A percentile compares a stretch with the other conserved stretches of the same genome.
These are phyloP conservation scores for Micrastur ruficollis DNA, from an alignment of 2,797 vertebrate genomes.

Conservation along the genomic window DNA sequence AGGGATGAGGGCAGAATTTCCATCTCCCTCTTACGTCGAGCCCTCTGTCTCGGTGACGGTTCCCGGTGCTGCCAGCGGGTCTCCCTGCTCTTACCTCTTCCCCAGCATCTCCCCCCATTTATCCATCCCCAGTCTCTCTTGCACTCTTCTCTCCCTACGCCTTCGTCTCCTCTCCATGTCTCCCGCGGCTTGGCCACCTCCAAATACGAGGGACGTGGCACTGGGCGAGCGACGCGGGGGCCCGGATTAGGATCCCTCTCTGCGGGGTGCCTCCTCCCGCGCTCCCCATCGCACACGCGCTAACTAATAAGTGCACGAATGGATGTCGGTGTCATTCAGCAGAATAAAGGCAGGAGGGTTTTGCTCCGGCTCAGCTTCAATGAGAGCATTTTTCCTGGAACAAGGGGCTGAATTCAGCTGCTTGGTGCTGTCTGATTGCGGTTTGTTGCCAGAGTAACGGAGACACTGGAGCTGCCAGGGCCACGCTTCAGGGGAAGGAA, in stretches of 20 bases:
- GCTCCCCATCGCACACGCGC: not conserved
- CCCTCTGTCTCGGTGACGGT: not conserved
- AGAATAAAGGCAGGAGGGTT: conserved; percentile 58
- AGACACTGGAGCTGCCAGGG: conserved; percentile 39
- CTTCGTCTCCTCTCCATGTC: not conserved
- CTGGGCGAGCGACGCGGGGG: accelerated
- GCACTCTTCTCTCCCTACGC: not conserved
- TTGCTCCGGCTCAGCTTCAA: conserved; percentile 53
- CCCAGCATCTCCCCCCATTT: not conserved
- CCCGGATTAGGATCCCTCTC: not conserved
- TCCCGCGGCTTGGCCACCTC: not conserved
- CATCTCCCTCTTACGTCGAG: not conserved
- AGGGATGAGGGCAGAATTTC: not conserved
- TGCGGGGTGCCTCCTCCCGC: not conserved
- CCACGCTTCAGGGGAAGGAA: not conserved
- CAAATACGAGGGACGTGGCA: accelerated
- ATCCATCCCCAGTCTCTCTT: not conserved
- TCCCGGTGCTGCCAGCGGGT: not conserved
- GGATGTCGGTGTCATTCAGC: not conserved
- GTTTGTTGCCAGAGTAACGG: conserved; percentile 74
- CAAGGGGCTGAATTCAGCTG: conserved; percentile 77
- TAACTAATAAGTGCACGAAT: not conserved
- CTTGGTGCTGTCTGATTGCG: conserved; percentile 51
- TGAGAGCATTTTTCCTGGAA: conserved; percentile 73
- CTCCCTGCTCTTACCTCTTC: not conserved